Percentiles rank a stretch among this genome's conserved stretches.
Conservation (phyloP, 1,140 invertebrate genomes). For the Drosophila watanabei region DNA sequence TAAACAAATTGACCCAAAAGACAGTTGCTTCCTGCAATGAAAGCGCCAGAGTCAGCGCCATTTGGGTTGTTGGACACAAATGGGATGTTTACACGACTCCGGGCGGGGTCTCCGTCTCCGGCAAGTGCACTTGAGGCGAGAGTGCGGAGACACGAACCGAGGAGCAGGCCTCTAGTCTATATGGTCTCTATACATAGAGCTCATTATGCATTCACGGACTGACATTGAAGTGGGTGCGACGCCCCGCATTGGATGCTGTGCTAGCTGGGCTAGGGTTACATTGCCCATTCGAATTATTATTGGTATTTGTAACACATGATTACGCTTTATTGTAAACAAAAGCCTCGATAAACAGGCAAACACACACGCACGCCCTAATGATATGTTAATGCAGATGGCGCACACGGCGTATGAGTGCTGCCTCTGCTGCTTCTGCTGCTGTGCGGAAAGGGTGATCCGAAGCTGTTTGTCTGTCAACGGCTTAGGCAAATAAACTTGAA, state of each 20-base stretch:
- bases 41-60: slow-evolving; percentile 49
- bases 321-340: slow-evolving; percentile 81
- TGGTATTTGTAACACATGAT: slow-evolving; percentile 84
- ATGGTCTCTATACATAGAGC: slow-evolving; percentile 16
- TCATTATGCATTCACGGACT: slow-evolving; percentile 82
- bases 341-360: slow-evolving; percentile 74
- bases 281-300: slow-evolving; percentile 75
- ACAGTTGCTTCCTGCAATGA: slow-evolving; percentile 68
- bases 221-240: slow-evolving; percentile 79
- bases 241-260: slow-evolving; percentile 33
- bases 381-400: slow-evolving; percentile 81
- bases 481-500: slow-evolving; percentile 74
- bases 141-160: slow-evolving; percentile 40
- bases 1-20: slow-evolving; percentile 58
- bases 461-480: slow-evolving; percentile 81
- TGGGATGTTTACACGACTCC: slow-evolving; percentile 56
- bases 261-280: slow-evolving; percentile 65
- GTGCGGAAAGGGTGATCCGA: slow-evolving; percentile 25
- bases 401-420: slow-evolving; percentile 75
- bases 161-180: slow-evolving; percentile 16
- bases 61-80: slow-evolving; percentile 31
- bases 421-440: slow-evolving; percentile 30
- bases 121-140: slow-evolving; percentile 75
- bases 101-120: slow-evolving; percentile 20
- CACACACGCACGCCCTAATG: slow-evolving; percentile 66